Evolutionary conservation across 1,140 invertebrate species (phyloP), one percentile per base, ranked within the genome.

Genomic region (Idris sp.): DNA sequence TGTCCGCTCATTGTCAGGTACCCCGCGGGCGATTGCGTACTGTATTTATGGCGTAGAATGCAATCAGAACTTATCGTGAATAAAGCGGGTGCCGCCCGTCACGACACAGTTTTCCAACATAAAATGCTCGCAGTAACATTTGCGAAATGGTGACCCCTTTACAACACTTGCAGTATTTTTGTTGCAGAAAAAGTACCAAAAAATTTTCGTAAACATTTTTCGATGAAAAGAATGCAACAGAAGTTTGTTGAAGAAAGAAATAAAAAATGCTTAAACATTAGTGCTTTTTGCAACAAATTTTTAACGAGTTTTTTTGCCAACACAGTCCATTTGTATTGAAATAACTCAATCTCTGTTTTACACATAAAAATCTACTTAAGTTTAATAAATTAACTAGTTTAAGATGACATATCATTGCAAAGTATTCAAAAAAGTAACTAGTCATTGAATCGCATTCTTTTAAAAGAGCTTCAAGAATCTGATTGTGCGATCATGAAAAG

Each of bases 51-150:
- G 75, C 67, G 58, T 64, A 76, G 46, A 80, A 78, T 72, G 68
- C 59, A 62, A 58, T 74, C 72, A 36, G 41, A 36, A 62, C 69
- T 80, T 78, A 80, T 80, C 76, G 67, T 38, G 65, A 64, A 71
- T 72, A 65, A 73, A 72, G 53, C 62, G 72, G 76, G 74, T 76
- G 51, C 74, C 78, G 76, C 78, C 76, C 74, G 75, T 80, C 76
- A 76, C 69, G 69, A 76, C 41, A 61, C 54, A 35, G n/a, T 56
- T 74, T 74, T 74, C 71, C 35, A 44, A 36, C 46, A 43, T 46
- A 16, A 59, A 62, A 31, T 10, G 38, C 53, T 51, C 51, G 3
- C 9, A 51, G 54, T 53, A 61, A 56, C 61, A 61, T 67, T 67
- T 72, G 22, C 73, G 64, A 69, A 65, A 56, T 41, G n/a, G 11